Evolutionary conservation across 2,797 vertebrate species (phyloP).

Genomic region (Tokudaia tokunoshimensis): DNA sequence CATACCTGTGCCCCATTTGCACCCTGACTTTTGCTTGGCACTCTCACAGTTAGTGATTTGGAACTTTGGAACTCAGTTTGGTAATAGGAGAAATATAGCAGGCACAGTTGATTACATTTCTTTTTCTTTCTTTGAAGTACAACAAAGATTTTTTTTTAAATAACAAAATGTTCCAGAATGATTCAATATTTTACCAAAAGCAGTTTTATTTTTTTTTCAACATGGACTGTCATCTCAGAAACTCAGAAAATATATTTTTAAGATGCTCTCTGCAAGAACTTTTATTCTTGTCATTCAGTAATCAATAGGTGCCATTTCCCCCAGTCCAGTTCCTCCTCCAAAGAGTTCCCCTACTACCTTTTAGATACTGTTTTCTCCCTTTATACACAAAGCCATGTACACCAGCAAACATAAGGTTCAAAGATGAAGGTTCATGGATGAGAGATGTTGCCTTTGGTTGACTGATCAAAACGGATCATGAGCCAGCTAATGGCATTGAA

Average conservation of each 20-base stretch:
- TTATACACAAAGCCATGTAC: not conserved
- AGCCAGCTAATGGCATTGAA: not conserved
- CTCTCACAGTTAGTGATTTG: not conserved
- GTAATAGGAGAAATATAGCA: not conserved
- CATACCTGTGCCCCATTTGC: not conserved
- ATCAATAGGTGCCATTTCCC: not conserved
- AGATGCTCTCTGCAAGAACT: slow-evolving; percentile 18
- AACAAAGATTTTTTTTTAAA: slow-evolving; percentile 41
- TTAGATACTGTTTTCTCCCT: not conserved
- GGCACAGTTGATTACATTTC: not conserved
- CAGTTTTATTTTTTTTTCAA: slow-evolving; percentile 41
- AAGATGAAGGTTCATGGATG: slow-evolving; percentile 5
- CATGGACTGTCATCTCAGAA: slow-evolving; percentile 47
- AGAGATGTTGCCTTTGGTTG: slow-evolving; percentile 23
- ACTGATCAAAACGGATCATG: slow-evolving; percentile 19
- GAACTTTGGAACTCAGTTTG: not conserved
- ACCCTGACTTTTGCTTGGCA: not conserved
- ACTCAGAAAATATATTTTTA: slow-evolving; percentile 44
- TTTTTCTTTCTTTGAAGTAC: slow-evolving; percentile 63
- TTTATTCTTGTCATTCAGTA: slow-evolving; percentile 25
- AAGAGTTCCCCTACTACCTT: not conserved
- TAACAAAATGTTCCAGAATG: slow-evolving; percentile 58
- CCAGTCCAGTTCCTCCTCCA: not conserved
- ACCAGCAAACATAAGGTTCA: not conserved
- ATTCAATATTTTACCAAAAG: slow-evolving; percentile 54